Base-by-base conservation (phyloP, 1,140 invertebrate species). In the Druon quercuslanigerum region DNA sequence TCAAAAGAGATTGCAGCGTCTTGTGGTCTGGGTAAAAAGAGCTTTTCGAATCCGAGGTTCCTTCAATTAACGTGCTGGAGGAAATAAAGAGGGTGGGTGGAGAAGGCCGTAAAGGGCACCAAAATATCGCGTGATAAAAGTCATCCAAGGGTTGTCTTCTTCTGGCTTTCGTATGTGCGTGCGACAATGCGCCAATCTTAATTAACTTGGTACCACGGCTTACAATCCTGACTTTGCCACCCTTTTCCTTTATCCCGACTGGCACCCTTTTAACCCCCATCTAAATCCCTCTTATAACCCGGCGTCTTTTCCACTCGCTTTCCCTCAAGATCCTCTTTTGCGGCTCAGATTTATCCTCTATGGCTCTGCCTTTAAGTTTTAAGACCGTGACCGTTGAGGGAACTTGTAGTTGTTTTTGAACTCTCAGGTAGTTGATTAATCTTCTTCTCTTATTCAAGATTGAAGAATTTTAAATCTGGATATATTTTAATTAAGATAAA, bases 261-360 rank as follows among this genome's bases (percentile, higher is more conserved):
- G 46, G 25, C 50, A 52, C 74, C 51, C 12, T 40, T 60, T 51
- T 50, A 19, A 40, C 25, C 74, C 54, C 20, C 72, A 79, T 80
- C 86, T 87, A 87, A 87, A 88, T 88, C 84, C 84, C 77, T 81
- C 81, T 84, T 86, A 85, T 81, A 85, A 83, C 80, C 79, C 70
- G 5, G 75, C 78, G 79, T 66, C 81, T 83, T 84, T 74, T 80
- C 57, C 78, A 52, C 72, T 57, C 57, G 25, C 60, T 20, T 74
- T 50, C 74, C 75, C 74, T 70, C n/a, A 50, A 71, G 51, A 72
- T 46, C 74, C 73, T 46, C 40, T 46, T 76, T 46, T 51, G 1
- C 3, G 33, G 56, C 60, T 76, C 81, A 66, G 57, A 66, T 66
- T 16, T 19, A 66, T 13, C 57, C 20, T 51, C 79, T 80, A 76